Percentiles rank a stretch among this genome's conserved stretches.
phyloP scores from a whole-genome alignment of 1,140 invertebrate genomes.

The Drosophila obscura region DNA sequence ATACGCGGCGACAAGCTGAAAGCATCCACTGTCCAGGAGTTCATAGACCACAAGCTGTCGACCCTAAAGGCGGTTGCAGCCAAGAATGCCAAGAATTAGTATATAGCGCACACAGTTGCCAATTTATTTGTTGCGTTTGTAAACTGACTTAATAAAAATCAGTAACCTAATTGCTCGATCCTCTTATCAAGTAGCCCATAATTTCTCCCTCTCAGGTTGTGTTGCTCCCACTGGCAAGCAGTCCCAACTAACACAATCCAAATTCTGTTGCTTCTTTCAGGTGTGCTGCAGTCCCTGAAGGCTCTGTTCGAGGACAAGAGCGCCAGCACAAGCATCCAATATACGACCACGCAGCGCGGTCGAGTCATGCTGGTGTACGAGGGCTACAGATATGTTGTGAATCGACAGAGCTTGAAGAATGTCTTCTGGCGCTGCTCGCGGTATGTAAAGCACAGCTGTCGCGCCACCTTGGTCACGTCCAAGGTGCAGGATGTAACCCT shows the following conservation, averaged over 20 bases:
- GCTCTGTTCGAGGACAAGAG: conserved; percentile 73
- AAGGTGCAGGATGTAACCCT: conserved; percentile 68
- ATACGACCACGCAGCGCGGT: conserved; percentile 80
- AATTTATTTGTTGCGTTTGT: conserved; percentile 52
- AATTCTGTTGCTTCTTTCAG: conserved; percentile 43
- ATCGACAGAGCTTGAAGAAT: conserved; percentile 81
- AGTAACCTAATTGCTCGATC: conserved; percentile 29
- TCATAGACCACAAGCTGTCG: conserved; percentile 67
- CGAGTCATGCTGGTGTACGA: conserved; percentile 81
- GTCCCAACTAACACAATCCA: not conserved
- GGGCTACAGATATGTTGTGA: conserved; percentile 80
- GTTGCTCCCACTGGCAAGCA: no score
- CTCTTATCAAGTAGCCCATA: conserved; percentile 27
- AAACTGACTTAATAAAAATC: conserved; percentile 46
- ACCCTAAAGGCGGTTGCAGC: conserved; percentile 39
- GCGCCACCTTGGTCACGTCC: conserved; percentile 80
- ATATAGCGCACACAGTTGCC: conserved; percentile 22
- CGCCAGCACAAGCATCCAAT: conserved; percentile 55
- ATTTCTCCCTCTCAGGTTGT: not conserved
- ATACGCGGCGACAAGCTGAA: conserved; percentile 57
- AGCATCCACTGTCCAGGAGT: conserved; percentile 45
- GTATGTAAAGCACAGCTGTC: conserved; percentile 80
- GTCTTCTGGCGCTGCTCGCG: conserved; percentile 83
- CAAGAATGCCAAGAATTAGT: conserved; percentile 16
- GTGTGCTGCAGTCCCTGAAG: conserved; percentile 67